A percentile compares a stretch with the other conserved stretches of the same genome.
Evolutionary conservation across 1,140 invertebrate genomes (phyloP).

Genomic region (Tribolium castaneum): DNA sequence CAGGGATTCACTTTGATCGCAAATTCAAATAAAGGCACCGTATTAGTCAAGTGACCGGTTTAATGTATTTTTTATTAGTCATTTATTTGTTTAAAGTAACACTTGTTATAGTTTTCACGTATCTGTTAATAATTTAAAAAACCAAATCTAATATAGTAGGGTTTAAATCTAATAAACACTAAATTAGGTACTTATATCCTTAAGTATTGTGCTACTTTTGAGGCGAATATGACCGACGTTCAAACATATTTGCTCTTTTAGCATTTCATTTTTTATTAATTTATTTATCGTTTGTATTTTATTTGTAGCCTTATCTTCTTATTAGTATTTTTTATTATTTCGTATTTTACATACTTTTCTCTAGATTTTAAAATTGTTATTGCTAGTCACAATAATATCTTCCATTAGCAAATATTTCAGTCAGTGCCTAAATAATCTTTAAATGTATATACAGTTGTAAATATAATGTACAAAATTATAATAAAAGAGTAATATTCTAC

Average conservation of each 20-base stretch:
- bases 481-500: conserved; percentile 38
- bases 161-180: conserved; percentile 31
- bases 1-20: background rate
- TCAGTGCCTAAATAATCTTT: conserved; percentile 34
- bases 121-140: conserved; percentile 31
- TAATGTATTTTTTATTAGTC: conserved; percentile 27
- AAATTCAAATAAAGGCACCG: background rate
- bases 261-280: conserved; percentile 30
- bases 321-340: conserved; percentile 18
- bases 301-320: conserved; percentile 6
- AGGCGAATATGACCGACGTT: conserved; percentile 4
- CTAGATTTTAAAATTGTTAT: conserved; percentile 42
- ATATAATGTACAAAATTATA: conserved; percentile 28
- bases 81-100: conserved; percentile 24
- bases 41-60: conserved; percentile 20
- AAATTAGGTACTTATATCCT: conserved; percentile 38
- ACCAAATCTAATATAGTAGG: conserved; percentile 27
- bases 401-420: conserved; percentile 43
- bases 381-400: conserved; percentile 40
- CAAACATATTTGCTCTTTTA: conserved; percentile 3
- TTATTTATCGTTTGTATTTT: conserved; percentile 40
- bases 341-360: conserved; percentile 26
- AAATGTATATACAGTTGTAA: conserved; percentile 37
- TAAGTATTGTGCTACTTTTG: conserved; percentile 27
- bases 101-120: conserved; percentile 41